Evolutionary conservation across 2,888 invertebrate genomes (phyloP).

Genomic region (Plagodis pulveraria): DNA sequence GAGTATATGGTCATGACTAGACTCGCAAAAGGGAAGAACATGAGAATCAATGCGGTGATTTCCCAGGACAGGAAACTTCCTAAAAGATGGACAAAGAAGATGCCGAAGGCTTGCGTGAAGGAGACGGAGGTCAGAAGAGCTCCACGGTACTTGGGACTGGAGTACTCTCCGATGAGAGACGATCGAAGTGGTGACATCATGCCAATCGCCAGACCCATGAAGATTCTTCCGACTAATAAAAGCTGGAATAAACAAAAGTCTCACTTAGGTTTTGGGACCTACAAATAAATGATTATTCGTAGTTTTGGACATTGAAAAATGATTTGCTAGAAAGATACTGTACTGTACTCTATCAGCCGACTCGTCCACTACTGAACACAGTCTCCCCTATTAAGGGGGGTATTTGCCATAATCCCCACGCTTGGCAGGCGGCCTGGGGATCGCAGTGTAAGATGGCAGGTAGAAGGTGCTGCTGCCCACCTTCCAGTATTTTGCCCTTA

Average conservation of each 20-base stretch:
- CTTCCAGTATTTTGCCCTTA: too few relatives aligned
- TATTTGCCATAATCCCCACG: too few relatives aligned
- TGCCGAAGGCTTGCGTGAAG: constrained; percentile 82
- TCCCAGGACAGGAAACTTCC: constrained; percentile 84
- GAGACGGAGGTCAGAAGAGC: constrained; percentile 83
- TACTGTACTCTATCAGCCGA: too few relatives aligned
- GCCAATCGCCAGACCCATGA: constrained; percentile 75
- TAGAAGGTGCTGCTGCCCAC: too few relatives aligned
- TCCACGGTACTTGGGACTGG: constrained; percentile 84
- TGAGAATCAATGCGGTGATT: constrained; percentile 73
- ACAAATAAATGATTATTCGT: too few relatives aligned
- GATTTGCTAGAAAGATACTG: too few relatives aligned
- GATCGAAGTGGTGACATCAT: constrained; percentile 71
- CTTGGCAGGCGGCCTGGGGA: too few relatives aligned
- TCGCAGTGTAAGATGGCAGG: too few relatives aligned
- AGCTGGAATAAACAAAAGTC: constrained; percentile 37
- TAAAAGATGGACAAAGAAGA: constrained; percentile 84
- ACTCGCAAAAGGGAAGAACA: constrained; percentile 68
- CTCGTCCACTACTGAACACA: too few relatives aligned
- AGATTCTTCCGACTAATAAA: constrained; percentile 52
- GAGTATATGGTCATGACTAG: constrained; percentile 61
- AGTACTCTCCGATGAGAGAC: constrained; percentile 80
- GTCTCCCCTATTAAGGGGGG: too few relatives aligned
- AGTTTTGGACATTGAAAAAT: too few relatives aligned
- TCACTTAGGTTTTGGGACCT: too few relatives aligned